Conservation (phyloP, 2,113 vertebrate genomes). For the Glaucomys volans region DNA sequence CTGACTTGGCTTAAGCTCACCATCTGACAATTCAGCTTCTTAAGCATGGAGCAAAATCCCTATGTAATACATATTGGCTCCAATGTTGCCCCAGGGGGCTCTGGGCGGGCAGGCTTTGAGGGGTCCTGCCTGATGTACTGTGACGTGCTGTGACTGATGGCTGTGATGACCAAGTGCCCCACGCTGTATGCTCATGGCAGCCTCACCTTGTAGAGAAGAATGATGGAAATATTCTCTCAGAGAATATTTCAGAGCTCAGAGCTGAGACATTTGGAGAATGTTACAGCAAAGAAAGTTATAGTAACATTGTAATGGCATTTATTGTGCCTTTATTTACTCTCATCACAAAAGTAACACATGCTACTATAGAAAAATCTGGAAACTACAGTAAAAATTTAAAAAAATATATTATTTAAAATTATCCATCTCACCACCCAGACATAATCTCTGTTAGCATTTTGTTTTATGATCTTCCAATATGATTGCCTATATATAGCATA, state of each 20-base stretch:
- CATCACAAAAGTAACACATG: not conserved
- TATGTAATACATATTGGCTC: not conserved
- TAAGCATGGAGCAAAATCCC: not conserved
- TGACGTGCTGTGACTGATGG: too few relatives aligned
- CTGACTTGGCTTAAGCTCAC: not conserved
- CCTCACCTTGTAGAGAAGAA: not conserved
- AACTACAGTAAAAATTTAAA: not conserved
- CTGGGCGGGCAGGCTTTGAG: too few relatives aligned
- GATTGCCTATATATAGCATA: not conserved
- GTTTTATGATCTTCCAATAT: not conserved
- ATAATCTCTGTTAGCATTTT: conserved; percentile 3
- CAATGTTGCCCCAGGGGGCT: rapidly evolving
- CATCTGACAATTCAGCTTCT: not conserved
- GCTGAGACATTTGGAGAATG: not conserved
- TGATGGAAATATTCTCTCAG: not conserved
- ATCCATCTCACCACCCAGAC: not conserved
- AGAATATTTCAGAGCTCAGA: too few relatives aligned
- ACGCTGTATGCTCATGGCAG: not conserved
- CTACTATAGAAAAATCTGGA: not conserved
- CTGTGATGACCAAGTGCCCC: not conserved
- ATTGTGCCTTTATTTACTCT: not conserved
- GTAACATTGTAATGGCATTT: not conserved
- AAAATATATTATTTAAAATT: not conserved
- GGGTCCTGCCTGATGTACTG: too few relatives aligned
- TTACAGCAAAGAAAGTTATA: not conserved